These are phyloP conservation scores for Lycorma delicatula DNA, from an alignment of 1,140 invertebrate genomes.

Conservation along the genomic window DNA sequence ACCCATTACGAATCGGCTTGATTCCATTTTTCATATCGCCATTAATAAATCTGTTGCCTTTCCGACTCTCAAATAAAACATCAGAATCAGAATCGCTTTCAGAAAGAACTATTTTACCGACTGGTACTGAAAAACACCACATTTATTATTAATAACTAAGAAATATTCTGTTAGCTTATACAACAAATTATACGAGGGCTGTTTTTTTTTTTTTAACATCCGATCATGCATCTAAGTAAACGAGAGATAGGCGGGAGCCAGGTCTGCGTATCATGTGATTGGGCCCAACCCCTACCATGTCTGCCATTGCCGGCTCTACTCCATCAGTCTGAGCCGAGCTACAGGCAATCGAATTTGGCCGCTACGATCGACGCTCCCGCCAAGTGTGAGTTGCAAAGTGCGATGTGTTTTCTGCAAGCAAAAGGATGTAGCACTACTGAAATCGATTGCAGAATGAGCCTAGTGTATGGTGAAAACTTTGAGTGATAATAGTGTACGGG, in stretches of 20 bases:
- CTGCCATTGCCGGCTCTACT: too few species aligned
- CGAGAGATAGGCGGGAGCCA: not conserved
- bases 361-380: too few species aligned
- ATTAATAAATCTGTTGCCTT: constrained; percentile 13
- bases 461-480: too few species aligned
- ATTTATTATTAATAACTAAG: not conserved
- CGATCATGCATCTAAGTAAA: not conserved
- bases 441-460: too few species aligned
- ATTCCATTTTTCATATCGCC: constrained; percentile 13
- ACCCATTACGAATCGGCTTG: constrained; percentile 18
- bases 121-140: constrained; percentile 21
- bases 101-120: constrained; percentile 20
- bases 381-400: too few species aligned
- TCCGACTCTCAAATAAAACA: constrained; percentile 24
- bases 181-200: not conserved
- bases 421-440: too few species aligned
- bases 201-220: not conserved
- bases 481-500: too few species aligned
- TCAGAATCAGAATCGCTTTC: constrained; percentile 24
- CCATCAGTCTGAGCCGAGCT: too few species aligned
- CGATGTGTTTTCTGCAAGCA: too few species aligned
- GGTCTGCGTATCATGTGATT: too few species aligned
- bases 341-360: too few species aligned
- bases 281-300: too few species aligned
- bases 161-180: not conserved